Base-by-base conservation (phyloP, 30 jellyfish, hydroid and myxozoan species). In the Turritopsis dohrnii region DNA sequence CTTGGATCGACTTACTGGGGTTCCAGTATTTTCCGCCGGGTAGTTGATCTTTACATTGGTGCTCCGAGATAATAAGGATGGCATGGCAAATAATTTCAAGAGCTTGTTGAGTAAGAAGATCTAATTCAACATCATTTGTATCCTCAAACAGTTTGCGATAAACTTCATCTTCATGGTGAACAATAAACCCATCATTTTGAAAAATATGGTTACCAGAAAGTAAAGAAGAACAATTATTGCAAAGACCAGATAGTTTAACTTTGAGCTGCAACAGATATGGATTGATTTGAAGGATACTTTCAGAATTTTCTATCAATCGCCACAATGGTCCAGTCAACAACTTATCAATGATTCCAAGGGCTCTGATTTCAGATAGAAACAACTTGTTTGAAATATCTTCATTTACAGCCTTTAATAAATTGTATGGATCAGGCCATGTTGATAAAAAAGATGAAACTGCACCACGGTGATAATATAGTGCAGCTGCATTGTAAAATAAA, bases 21-120 rank as follows among this genome's bases (percentile, higher is more conserved):
- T n/a, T n/a, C n/a, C n/a, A n/a, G n/a, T n/a, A n/a, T n/a, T n/a
- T n/a, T n/a, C n/a, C n/a, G n/a, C n/a, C n/a, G n/a, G n/a, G n/a
- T n/a, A 87, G 29, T 54, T 87, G 95, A 71, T 87, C 95, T 52
- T 25, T 30, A 72, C 95, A 87, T 65, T 87, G 95, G 75, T 82
- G 65, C 71, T 87, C 95, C 0, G 71, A 54, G 25, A 87, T 79
- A 82, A 87, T 31, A 0, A 52, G 54, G 0, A 81, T 29, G 52
- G 83, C 80, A 25, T 65, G 72, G 4, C 1, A 66, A 0, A 27
- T 66, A 0, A 81, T 52, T 52, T 87, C 87, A 0, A 87, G 66
- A 3, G 92, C 82, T 65, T 87, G 95, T 20, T 66, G 92, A 16
- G 88, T 80, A 69, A 87, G 53, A 0, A 30, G 8, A 0, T 82